Evolutionary conservation across 37 sponge, comb jelly and placozoan genomes (phyloP).

Genomic region (Spongia lamella): DNA sequence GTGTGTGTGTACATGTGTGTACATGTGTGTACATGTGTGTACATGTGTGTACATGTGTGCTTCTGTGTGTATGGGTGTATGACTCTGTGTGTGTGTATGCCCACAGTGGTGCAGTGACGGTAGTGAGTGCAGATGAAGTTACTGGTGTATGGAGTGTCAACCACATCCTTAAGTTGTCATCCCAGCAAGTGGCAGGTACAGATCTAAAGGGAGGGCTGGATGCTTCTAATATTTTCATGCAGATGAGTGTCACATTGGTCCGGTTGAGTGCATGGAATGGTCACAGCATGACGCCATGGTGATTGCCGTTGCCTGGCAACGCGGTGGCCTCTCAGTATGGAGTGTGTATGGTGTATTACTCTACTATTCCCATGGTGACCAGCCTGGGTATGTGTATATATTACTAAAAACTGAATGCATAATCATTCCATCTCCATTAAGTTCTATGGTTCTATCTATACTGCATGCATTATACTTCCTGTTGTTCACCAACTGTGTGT

Average conservation of each 20-base stretch:
- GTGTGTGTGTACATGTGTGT: background rate
- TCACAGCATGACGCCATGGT: conserved; percentile 58
- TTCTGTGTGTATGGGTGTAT: background rate
- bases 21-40: conserved; percentile 7
- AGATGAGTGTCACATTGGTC: conserved; percentile 41
- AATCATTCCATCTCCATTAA: too few species aligned
- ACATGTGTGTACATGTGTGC: background rate
- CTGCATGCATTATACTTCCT: too few species aligned
- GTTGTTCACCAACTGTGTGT: background rate
- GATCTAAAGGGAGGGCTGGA: background rate
- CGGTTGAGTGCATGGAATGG: conserved; percentile 73
- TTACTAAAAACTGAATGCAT: too few species aligned
- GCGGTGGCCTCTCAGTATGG: conserved; percentile 77
- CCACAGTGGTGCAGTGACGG: conserved; percentile 68
- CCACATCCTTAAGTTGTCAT: conserved; percentile 70
- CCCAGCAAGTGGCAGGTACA: conserved; percentile 61
- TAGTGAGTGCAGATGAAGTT: conserved; percentile 54
- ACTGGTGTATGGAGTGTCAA: conserved; percentile 61
- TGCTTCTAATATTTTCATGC: background rate
- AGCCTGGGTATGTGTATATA: conserved; percentile 60
- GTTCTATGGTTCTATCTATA: too few species aligned
- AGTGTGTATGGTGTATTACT: conserved; percentile 82
- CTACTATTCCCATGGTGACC: conserved; percentile 69
- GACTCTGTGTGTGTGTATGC: background rate
- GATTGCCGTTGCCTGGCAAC: conserved; percentile 76